Evolutionary conservation across 2,797 vertebrate genomes (phyloP), one percentile per base, ranked within the genome.

Genomic region (Ctenopoma kingsleyae): DNA sequence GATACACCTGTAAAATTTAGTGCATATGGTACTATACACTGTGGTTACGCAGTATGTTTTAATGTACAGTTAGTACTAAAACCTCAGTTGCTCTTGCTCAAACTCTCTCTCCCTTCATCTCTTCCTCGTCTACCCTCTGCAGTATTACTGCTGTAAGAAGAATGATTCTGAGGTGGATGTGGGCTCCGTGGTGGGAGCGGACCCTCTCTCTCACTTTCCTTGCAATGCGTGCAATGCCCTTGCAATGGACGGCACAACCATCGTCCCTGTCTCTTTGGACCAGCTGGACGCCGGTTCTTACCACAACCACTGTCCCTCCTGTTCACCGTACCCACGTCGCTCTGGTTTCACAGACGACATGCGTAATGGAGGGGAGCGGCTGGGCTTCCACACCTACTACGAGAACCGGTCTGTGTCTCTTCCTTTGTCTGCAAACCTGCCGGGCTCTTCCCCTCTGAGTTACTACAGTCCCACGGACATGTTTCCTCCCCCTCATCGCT

Each of bases 101-200:
- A 2, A 50, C 57, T 40, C 17, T 49, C 47, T 35, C 23, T 6
- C 13, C 25, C 11, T 25, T 12, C 15, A 0, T 17, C 3, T 52
- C 6, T 15, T 30, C 16, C 11, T 30, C 19, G 5, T 70, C 30
- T 30, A 0, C 44, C 48, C 25, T 48, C 68, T 46, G 17, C 91
- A 98, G 98, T 98, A 98, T 92, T 99, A 98, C 84, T 99, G 97
- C 95, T 99, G 98, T 93, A 97, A 96, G 94, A 97, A 94, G 90
- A 95, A 96, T 89, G 94, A 93, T 51, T 94, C 94, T 0, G 87
- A 95, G 83, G 94, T 93, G 83, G 94, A 96, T 76, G 88, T 94
- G 79, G 95, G 93, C 72, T 93, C 93, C 0, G 81, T 67, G 79
- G 82, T 25, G 41, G 90, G 88, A 60, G 70, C 69, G 1, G 93